Evolutionary conservation across 2,113 vertebrate genomes (phyloP), one percentile per base, ranked within the genome.

Genomic region (Falcunculus frontatus): DNA sequence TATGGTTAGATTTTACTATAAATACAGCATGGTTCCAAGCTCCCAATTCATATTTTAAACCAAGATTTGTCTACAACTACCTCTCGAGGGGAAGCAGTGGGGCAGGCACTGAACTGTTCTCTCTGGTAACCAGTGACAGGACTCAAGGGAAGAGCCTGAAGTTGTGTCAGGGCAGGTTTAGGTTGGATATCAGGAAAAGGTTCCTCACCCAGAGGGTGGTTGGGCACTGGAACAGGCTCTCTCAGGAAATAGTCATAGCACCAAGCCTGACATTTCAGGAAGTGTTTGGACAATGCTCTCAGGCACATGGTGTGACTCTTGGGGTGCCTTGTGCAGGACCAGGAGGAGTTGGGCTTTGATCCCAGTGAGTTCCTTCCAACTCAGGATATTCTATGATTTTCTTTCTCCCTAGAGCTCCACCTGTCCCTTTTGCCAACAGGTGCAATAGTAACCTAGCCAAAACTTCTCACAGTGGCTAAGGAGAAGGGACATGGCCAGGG

Each of bases 221-320:
- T 39, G n/a, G 46, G 33, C 39, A 53, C 29, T 69, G 84, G 63
- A 53, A n/a, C 64, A 46, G 18, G 16, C 47, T 60, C 5, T 11
- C 33, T 18, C 2, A 5, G 10, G 39, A 53, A 30, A 4, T 3
- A 1, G 9, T 60, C 22, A 44, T 0, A 62, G 29, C 55, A 46
- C n/a, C 15, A 29, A 77, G 27, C 39, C 47, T 53, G 33, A 23
- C 15, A 53, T 22, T 29, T 77, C 22, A 52, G 3, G 23, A 39
- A 27, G 19, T 29, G 23, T 62, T 62, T 39, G 19, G 33, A 53
- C 29, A 53, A 11, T 53, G 1, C 41, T 46, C 18, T 62, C 19
- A 62, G 46, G 23, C 29, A 70, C 33, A 37, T 12, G 33, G 18
- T 33, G 33, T 25, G 74, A 62, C 15, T 78, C 22, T 7, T 46